Percentiles rank a stretch among this genome's conserved stretches.
Conservation (phyloP, 2,113 vertebrate genomes). For the Malurus alboscapulatus region DNA sequence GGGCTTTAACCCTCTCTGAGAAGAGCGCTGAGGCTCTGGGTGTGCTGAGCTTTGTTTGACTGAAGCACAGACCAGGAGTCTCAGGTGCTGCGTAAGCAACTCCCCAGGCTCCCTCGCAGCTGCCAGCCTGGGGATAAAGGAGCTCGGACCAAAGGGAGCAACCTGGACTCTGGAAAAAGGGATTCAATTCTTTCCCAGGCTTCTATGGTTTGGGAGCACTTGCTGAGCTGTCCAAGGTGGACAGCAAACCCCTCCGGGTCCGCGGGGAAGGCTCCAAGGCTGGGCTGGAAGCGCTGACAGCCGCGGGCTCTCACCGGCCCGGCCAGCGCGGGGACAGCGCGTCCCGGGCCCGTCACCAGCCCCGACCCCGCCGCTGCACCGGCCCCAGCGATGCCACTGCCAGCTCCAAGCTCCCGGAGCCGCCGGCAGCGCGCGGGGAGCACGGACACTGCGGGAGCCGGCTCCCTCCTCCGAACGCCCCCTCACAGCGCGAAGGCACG, state of each 20-base stretch:
- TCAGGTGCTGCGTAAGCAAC: accelerated
- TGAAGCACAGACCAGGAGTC: no score
- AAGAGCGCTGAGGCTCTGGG: accelerated
- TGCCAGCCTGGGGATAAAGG: neutral
- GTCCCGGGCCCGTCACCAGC: neutral
- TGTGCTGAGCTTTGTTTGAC: accelerated
- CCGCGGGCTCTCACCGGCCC: neutral
- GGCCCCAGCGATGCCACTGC: neutral
- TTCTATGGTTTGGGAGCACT: accelerated
- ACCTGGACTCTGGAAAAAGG: neutral
- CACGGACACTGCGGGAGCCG: neutral
- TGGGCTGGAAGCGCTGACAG: neutral
- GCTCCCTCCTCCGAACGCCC: neutral
- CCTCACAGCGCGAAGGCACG: neutral
- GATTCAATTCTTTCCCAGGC: neutral
- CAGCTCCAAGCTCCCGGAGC: neutral
- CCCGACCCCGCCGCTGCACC: neutral
- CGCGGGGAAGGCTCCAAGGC: no score
- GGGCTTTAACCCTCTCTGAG: no score
- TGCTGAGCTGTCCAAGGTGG: neutral
- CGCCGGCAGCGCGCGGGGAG: neutral
- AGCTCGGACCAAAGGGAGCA: neutral
- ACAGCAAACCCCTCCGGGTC: accelerated
- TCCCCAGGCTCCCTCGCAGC: neutral
- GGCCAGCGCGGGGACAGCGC: neutral